Percentiles rank a stretch among this genome's conserved stretches.
Evolutionary conservation across 2,888 invertebrate genomes (phyloP).

Genomic region (Leptura quadrifasciata): DNA sequence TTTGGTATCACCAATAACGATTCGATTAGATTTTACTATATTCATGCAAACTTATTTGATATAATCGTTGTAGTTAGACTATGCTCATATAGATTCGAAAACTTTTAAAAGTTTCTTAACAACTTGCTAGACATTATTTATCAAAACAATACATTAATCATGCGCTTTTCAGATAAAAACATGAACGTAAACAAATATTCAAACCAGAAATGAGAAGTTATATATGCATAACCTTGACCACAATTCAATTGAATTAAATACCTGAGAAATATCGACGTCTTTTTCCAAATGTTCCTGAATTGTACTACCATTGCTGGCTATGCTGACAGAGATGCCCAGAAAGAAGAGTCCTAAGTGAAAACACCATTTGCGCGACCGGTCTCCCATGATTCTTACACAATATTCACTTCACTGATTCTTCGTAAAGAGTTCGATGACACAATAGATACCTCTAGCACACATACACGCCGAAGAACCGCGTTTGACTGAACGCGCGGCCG

Average conservation of each 20-base stretch:
- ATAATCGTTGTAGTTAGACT: no score
- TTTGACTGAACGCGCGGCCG: constrained; percentile 48
- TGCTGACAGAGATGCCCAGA: constrained; percentile 24
- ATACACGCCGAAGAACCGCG: constrained; percentile 43
- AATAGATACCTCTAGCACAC: constrained; percentile 17
- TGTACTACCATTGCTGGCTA: constrained; percentile 60
- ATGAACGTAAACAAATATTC: constrained; percentile 16
- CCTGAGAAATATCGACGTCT: constrained; percentile 83
- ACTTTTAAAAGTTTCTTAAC: no score
- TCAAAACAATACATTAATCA: no score
- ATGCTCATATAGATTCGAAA: no score
- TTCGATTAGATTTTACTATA: no score
- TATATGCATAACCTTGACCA: constrained; percentile 18
- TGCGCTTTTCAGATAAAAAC: background rate
- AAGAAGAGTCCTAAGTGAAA: constrained; percentile 39
- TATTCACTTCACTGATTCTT: constrained; percentile 41
- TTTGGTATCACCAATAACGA: no score
- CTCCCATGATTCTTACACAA: constrained; percentile 37
- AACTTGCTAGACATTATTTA: no score
- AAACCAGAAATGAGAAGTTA: background rate
- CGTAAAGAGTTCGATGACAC: constrained; percentile 51
- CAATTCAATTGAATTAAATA: constrained; percentile 64
- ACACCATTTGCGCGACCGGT: constrained; percentile 27
- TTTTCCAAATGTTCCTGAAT: constrained; percentile 80
- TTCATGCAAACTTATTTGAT: no score